Evolutionary conservation across 2,113 vertebrate genomes (phyloP).

Genomic region (Helogale parvula): DNA sequence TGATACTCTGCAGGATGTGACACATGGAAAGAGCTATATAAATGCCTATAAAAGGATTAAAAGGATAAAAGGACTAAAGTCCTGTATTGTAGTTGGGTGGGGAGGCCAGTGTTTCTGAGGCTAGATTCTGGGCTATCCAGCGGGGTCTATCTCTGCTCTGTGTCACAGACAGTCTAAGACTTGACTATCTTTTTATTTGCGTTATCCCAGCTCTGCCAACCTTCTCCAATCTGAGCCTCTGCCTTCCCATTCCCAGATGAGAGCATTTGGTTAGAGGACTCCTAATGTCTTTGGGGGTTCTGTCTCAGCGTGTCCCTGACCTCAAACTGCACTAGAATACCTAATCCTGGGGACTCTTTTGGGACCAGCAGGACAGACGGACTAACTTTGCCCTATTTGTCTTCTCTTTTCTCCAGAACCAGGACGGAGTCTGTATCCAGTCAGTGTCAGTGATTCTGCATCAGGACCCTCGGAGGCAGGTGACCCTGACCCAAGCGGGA

Average conservation of each 20-base stretch:
- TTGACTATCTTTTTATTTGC: background rate
- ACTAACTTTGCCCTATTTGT: background rate
- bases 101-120: background rate
- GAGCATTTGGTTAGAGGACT: background rate
- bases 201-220: background rate
- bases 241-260: background rate
- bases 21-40: background rate
- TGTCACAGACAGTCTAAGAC: background rate
- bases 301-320: background rate
- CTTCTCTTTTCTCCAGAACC: conserved; percentile 88
- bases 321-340: background rate
- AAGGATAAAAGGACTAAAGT: background rate
- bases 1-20: background rate
- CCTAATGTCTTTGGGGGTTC: background rate
- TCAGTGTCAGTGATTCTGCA: conserved; percentile 93
- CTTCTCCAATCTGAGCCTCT: background rate
- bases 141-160: background rate
- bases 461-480: conserved; percentile 94
- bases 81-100: background rate
- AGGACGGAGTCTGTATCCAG: conserved; percentile 95
- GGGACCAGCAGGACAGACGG: background rate
- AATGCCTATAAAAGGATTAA: background rate
- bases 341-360: background rate
- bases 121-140: background rate
- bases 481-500: conserved; percentile 94